Evolutionary conservation across 2,113 vertebrate species (phyloP), one percentile per base, ranked within the genome.

Genomic region (Cavia porcellus): DNA sequence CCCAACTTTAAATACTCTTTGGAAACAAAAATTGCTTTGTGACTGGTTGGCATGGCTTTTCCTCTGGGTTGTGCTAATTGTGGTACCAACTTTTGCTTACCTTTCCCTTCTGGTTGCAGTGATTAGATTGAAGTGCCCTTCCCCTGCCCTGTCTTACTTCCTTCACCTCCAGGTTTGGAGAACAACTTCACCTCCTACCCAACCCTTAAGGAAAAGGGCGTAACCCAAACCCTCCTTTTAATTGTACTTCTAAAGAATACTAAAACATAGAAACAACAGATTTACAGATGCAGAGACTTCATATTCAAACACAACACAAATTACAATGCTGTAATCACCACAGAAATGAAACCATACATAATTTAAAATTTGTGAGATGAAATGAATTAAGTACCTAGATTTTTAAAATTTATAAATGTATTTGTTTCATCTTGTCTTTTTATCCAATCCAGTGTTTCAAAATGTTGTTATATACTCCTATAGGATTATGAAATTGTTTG

Each of bases 1-100:
- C 4, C 0, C 1, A 6, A 1, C 13, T 59, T 14, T 38, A 17
- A 13, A 0, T 35, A 32, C 6, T 3, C 28, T 30, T 38, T 70
- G 5, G 9, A 42, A 7, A 9, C 8, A 32, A 38, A 70, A 28
- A 28, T 25, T 25, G 57, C 24, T 3, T n/a, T 7, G 0, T 72
- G 22, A 72, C 24, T 59, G 12, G 50, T 24, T 10, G 59, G 22
- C 28, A 45, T 24, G 22, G 38, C n/a, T 77, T 88, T 55, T 32
- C 50, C 61, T 77, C 12, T 55, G 52, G 12, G 15, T 25, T 24
- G 4, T 5, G 0, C 68, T 55, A 32, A 57, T 32, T 15, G 11
- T 1, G 11, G 7, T 22, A n/a, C 45, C 4, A 6, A 4, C 17
- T 77, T 24, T 64, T 55, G 12, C 32, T 59, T 50, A 3, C 50